Evolutionary conservation across 2,888 invertebrate species (phyloP), one percentile per base, ranked within the genome.

Genomic region (Limnephilus lunatus): DNA sequence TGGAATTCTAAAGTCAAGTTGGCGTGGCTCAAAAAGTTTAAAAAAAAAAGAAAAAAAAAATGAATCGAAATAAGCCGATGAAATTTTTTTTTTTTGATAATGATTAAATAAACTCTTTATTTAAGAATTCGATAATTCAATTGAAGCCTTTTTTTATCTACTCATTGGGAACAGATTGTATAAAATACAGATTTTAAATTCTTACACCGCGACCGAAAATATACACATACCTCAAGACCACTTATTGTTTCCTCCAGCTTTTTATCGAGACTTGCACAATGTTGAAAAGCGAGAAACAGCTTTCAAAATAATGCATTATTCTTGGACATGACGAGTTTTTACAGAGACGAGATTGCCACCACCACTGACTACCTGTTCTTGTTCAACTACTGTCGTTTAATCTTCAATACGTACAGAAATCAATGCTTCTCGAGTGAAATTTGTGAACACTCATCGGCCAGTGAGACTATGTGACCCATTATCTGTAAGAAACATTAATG

Each of bases 261-360:
- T 82, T 82, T 32, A 82, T 32, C 30, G 15, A 31, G 32, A 82
- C 30, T 82, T 82, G 68, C 25, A n/a, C 68, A 68, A 68, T 68
- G 68, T 68, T 25, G 68, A 68, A 68, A 68, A 68, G 68, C 68
- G 68, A 68, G 68, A 68, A 68, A 68, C 68, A 68, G 68, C 68
- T 68, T 68, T 68, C 68, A 68, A 68, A 68, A 68, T 68, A 68
- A 68, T 68, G 68, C 68, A n/a, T 68, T 68, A 68, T 68, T 68
- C 68, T 25, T 68, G 68, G 68, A 68, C 68, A n/a, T 68, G 25
- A n/a, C 68, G 25, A 68, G 68, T 68, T 68, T 68, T 68, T 68
- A 25, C 9, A n/a, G n/a, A 68, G 68, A 68, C 53, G n/a, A 68
- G 25, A 9, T 7, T 19, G 68, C 68, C 2, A n/a, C 25, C n/a